Evolutionary conservation across 2,797 vertebrate genomes (phyloP), one percentile per base, ranked within the genome.

Genomic region (Anguilla anguilla): DNA sequence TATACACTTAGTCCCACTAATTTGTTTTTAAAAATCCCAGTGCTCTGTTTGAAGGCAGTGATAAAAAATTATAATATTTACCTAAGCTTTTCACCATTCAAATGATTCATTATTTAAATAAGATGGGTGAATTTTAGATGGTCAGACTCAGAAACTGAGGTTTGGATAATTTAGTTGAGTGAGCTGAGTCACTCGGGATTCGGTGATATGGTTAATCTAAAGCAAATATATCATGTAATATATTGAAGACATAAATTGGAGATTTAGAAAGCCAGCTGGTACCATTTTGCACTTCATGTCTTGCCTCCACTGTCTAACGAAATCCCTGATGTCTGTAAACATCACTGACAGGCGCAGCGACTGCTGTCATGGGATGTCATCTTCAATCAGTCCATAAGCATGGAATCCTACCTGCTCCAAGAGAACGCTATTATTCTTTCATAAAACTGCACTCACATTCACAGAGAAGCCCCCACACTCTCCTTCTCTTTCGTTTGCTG

Each of bases 301-400:
- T 22, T 22, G 19, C 43, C 19, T 25, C 22, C 39, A 10, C 43
- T 10, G 39, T 81, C 43, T 49, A 81, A 81, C 4, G 43, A 43
- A 81, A 81, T 81, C 77, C 31, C 3, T 1, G 7, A 81, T 46
- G 39, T 81, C 35, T 46, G 43, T 81, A 19, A 49, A 46, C 77
- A 81, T 46, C 77, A 19, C 19, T 46, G 77, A 81, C 77, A 81
- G 77, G 77, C 39, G 77, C 15, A 25, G 77, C 11, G 10, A 35
- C 69, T 74, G 69, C 15, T 81, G 43, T 81, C 77, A 81, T 25
- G 43, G 39, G 19, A 81, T 81, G 77, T 81, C 35, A 81, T 49
- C 77, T 81, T 81, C 43, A 81, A 81, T 81, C 39, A 81, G 13
- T 6, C 39, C 43, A 49, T 49, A 25, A 43, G 43, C 17, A 49